A percentile compares a stretch with the other conserved stretches of the same genome.
phyloP scores from a whole-genome alignment of 2,797 vertebrate genomes.

The Esox lucius region DNA sequence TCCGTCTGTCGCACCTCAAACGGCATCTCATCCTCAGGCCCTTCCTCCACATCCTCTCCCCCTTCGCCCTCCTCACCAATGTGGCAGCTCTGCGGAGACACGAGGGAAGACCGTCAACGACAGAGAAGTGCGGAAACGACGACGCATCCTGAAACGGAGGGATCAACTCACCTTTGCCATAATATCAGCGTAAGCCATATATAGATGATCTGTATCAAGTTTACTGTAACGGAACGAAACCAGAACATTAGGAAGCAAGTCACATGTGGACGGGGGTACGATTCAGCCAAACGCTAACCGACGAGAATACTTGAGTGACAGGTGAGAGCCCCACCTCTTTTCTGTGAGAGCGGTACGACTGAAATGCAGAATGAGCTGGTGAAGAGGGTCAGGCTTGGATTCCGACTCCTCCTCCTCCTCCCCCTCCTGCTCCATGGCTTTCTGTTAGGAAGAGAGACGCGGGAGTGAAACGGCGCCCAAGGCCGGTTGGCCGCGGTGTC shows the following conservation, averaged over 20 bases:
- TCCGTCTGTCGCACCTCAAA: slow-evolving; percentile 90
- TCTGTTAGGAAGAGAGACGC: slow-evolving; percentile 59
- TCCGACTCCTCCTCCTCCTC: slow-evolving; percentile 90
- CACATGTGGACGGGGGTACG: neutral
- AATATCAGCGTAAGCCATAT: slow-evolving; percentile 95
- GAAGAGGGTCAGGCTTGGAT: slow-evolving; percentile 90
- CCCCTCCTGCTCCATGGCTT: slow-evolving; percentile 86
- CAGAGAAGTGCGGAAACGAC: neutral
- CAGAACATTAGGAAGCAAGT: neutral
- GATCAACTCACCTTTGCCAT: slow-evolving; percentile 88
- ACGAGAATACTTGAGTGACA: too few relatives aligned
- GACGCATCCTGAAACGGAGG: neutral
- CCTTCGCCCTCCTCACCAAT: slow-evolving; percentile 84
- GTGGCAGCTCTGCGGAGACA: slow-evolving; percentile 88
- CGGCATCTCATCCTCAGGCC: slow-evolving; percentile 80
- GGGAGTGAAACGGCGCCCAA: neutral
- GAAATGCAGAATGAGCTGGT: slow-evolving; percentile 94
- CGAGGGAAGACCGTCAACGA: slow-evolving; percentile 5
- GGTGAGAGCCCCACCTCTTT: slow-evolving; percentile 77
- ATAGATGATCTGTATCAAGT: slow-evolving; percentile 91
- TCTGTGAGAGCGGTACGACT: slow-evolving; percentile 92
- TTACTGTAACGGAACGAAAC: slow-evolving; percentile 73
- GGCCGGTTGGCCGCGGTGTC: neutral
- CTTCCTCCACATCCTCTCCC: slow-evolving; percentile 74
- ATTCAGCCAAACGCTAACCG: too few relatives aligned